Base-by-base conservation (phyloP, 1,140 invertebrate species). In the Heterodera schachtii region DNA sequence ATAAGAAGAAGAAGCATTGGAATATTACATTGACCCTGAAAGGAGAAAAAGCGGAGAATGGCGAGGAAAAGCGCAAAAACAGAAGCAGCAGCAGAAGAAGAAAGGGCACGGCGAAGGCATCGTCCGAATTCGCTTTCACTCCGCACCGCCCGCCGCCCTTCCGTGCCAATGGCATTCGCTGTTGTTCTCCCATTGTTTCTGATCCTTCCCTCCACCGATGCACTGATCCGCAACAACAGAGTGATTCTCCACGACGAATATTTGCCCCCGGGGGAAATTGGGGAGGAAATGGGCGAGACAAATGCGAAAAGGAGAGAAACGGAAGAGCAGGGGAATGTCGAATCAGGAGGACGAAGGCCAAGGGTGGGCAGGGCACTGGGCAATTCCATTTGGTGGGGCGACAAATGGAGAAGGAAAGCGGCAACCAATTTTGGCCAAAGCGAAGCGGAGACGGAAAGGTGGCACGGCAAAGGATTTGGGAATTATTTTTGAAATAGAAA, bases 201-300 rank as follows among this genome's bases (percentile, higher is more conserved):
- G 47, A 31, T n/a, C 21, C 3, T 78, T 8, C 52, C 60, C 70
- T 13, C 31, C 13, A 8, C 11, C 19, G 66, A 69, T 19, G 41
- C 57, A 78, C 16, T 78, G 13, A 78, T 78, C 47, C 77, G 77
- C n/a, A 78, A 78, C 70, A 78, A 78, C 66, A 9, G 77, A 78
- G 77, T 78, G 66, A 78, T 78, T 49, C 64, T 78, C 16, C 64
- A 78, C n/a, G 77, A 78, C 49, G 77, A 78, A 69, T 11, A 78
- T 78, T 69, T 78, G 21, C n/a, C 52, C 21, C 49, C 66, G 43
- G 77, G 64, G 16, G 60, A 4, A 31, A 8, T 31, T 19, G 60
- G 64, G 46, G 60, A 21, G n/a, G 31, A 31, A 31, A 31, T 31
- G 31, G 31, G 43, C 21, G 16, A n/a, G 11, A 74, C 47, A 57